A percentile compares a stretch with the other conserved stretches of the same genome.
Evolutionary conservation across 2,797 vertebrate genomes (phyloP).

Genomic region (Sebastes cheni): DNA sequence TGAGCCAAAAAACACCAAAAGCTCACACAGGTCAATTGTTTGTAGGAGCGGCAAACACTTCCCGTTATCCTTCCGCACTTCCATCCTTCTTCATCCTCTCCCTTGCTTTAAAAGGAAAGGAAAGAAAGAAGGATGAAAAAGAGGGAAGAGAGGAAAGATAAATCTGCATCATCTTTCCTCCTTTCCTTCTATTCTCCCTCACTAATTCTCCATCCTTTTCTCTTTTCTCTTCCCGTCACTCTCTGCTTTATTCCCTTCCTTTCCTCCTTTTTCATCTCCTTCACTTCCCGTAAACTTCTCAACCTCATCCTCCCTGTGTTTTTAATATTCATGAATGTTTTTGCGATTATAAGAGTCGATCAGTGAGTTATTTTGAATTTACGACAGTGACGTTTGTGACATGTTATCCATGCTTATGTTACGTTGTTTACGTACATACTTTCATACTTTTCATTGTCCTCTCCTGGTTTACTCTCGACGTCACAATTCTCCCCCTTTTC

Average conservation of each 20-base stretch:
- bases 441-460: too few species aligned
- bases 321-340: neutral
- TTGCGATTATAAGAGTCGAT: neutral
- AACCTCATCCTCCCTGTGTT: neutral
- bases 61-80: neutral
- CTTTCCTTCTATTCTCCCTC: too few species aligned
- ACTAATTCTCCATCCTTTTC: neutral
- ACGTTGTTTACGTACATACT: too few species aligned
- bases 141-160: too few species aligned
- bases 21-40: constrained; percentile 64
- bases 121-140: too few species aligned
- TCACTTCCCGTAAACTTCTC: neutral
- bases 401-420: too few species aligned
- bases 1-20: constrained; percentile 63
- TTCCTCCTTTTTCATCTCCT: neutral
- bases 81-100: neutral
- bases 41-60: constrained; percentile 18
- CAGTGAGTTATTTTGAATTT: too few species aligned
- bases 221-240: neutral
- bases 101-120: too few species aligned
- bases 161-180: neutral
- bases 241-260: too few species aligned
- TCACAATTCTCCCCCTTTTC: too few species aligned
- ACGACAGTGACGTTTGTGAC: too few species aligned
- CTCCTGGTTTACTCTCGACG: rapidly evolving